These are phyloP conservation scores for Chamaea fasciata DNA, from an alignment of 2,113 vertebrate genomes.

Conservation along the genomic window DNA sequence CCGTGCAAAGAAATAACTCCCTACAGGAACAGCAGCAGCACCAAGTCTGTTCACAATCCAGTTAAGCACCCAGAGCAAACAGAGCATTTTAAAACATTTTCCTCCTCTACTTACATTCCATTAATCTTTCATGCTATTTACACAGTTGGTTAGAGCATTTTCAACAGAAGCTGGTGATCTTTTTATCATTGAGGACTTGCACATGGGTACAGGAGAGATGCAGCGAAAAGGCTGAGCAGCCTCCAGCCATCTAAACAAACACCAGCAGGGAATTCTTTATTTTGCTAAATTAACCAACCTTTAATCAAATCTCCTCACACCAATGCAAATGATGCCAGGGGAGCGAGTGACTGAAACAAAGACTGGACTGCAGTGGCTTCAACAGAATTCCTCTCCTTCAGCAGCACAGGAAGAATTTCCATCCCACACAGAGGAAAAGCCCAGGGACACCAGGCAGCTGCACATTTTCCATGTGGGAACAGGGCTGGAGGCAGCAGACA, in stretches of 20 bases:
- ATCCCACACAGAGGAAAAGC: accelerated
- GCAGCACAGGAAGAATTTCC: background rate
- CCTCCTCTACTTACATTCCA: slow-evolving; percentile 1
- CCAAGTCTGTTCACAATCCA: background rate
- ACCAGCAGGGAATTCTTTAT: background rate
- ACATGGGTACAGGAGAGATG: background rate
- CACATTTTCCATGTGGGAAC: background rate
- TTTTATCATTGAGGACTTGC: background rate
- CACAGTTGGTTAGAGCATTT: background rate
- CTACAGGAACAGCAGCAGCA: background rate
- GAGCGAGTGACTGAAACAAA: background rate
- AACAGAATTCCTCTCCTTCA: background rate
- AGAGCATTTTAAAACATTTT: background rate
- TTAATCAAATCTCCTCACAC: background rate
- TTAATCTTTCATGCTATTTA: slow-evolving; percentile 30
- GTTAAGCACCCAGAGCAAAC: slow-evolving; percentile 6
- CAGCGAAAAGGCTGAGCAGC: background rate
- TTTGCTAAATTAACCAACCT: background rate
- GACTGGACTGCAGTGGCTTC: background rate
- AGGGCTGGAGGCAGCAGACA: background rate
- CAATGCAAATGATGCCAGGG: background rate
- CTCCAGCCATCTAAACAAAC: background rate
- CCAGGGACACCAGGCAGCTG: background rate
- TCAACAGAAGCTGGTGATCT: background rate
- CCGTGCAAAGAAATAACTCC: background rate